A percentile compares a stretch with the other conserved stretches of the same genome.
Evolutionary conservation across 2,797 vertebrate genomes (phyloP).

Genomic region (Oceanodroma leucorhoa): DNA sequence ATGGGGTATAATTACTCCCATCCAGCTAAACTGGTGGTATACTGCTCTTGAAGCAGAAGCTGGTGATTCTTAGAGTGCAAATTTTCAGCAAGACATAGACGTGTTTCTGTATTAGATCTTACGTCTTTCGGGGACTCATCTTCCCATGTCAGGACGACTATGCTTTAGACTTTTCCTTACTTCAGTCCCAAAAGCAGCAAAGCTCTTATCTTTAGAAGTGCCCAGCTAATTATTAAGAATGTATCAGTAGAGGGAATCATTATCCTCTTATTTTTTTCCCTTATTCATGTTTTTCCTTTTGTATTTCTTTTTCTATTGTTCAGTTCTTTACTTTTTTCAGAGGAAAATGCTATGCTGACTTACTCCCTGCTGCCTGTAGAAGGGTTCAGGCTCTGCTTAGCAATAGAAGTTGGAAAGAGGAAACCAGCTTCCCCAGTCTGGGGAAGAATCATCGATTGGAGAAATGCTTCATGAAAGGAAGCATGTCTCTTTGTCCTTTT

Average conservation of each 20-base stretch:
- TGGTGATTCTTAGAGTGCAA: background rate
- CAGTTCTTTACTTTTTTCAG: background rate
- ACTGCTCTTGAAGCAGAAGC: background rate
- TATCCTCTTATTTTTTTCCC: no score
- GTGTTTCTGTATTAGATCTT: background rate
- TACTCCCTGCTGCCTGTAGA: background rate
- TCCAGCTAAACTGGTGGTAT: background rate
- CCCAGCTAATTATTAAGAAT: background rate
- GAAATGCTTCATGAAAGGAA: background rate
- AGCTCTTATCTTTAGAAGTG: background rate
- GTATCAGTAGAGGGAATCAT: background rate
- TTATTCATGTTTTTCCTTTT: background rate
- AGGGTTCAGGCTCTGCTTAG: background rate
- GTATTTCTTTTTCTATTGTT: background rate
- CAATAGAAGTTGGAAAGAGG: background rate
- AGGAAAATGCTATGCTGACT: background rate
- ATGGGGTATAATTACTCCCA: background rate
- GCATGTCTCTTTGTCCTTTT: background rate
- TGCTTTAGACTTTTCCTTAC: background rate
- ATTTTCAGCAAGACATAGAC: background rate
- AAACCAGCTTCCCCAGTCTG: background rate
- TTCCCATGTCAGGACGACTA: background rate
- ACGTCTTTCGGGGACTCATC: background rate
- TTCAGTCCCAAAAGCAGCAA: background rate
- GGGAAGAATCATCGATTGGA: background rate